Evolutionary conservation across 2,888 invertebrate genomes (phyloP).

Genomic region (Andricus quercusramuli): DNA sequence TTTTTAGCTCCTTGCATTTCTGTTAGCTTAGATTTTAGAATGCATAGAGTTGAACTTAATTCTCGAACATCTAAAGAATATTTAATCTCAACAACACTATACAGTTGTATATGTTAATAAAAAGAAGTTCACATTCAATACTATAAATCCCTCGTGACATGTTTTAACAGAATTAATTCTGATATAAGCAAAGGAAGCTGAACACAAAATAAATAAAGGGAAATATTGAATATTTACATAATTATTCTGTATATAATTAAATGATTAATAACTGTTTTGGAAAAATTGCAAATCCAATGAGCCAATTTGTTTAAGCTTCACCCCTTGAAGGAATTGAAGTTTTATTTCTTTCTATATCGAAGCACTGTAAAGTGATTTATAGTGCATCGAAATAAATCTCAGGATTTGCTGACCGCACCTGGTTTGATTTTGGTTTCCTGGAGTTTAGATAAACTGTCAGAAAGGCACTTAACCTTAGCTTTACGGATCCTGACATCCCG

Average conservation of each 20-base stretch:
- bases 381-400: not conserved
- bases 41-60: too few relatives aligned
- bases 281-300: not conserved
- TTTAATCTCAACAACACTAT: not conserved
- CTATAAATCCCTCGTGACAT: not conserved
- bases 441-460: conserved; percentile 23
- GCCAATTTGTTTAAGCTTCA: not conserved
- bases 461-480: conserved; percentile 25
- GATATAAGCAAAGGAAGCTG: too few relatives aligned
- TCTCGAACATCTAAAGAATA: too few relatives aligned
- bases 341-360: not conserved
- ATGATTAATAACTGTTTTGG: not conserved
- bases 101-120: too few relatives aligned
- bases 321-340: too few relatives aligned
- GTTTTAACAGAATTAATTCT: too few relatives aligned
- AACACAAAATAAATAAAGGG: too few relatives aligned
- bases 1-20: too few relatives aligned
- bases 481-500: conserved; percentile 24
- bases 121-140: not conserved
- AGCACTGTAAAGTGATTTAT: not conserved
- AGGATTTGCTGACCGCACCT: not conserved
- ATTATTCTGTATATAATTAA: not conserved
- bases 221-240: not conserved
- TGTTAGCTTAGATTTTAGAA: too few relatives aligned
- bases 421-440: conserved; percentile 16